Base-by-base conservation (phyloP, 2,113 vertebrate genomes). In the Pollachius pollachius region DNA sequence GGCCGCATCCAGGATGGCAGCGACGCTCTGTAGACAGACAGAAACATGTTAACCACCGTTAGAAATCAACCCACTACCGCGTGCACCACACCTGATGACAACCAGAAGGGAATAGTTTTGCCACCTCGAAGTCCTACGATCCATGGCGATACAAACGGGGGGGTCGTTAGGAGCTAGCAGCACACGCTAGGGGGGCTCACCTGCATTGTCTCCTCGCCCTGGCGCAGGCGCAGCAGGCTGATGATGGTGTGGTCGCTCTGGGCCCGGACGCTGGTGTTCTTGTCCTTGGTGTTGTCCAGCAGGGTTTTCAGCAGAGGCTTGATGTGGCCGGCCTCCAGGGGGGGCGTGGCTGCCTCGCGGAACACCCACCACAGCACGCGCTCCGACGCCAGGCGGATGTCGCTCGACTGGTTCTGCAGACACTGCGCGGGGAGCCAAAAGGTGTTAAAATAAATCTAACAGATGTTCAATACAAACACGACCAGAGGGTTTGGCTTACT, bases 221-320 rank as follows among this genome's bases (percentile, higher is more conserved):
- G 92, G 75, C 97, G 90, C 85, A 99, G 94, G 81, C 91, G 93
- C 17, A 99, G 91, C 64, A 99, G 92, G 76, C 94, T 99, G 80
- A 97, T 92, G 0, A 99, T 96, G 6, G 97, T 96, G 89, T 97
- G 94, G 70, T 99, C 97, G 0, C 97, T 99, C 89, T 97, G 96
- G 62, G 95, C 95, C 71, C 97, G 90, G 25, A 99, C 97, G 0
- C 93, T 94, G 17, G 97, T 98, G 90, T 99, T 99, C 86, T 98
- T 99, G 84, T 99, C 97, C 88, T 99, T 99, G 61, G 96, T 98
- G 85, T 98, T 99, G 89, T 99, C 97, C 69, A 99, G 91, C 77
- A 99, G 94, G 1, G 94, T 94, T 89, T 99, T 99, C 64, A 99
- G 90, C 73, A 99, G 83, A 5, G 96, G 96, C 85, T 99, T 99